Base-by-base conservation (phyloP, 2,797 vertebrate species). In the Sardinella longiceps region DNA sequence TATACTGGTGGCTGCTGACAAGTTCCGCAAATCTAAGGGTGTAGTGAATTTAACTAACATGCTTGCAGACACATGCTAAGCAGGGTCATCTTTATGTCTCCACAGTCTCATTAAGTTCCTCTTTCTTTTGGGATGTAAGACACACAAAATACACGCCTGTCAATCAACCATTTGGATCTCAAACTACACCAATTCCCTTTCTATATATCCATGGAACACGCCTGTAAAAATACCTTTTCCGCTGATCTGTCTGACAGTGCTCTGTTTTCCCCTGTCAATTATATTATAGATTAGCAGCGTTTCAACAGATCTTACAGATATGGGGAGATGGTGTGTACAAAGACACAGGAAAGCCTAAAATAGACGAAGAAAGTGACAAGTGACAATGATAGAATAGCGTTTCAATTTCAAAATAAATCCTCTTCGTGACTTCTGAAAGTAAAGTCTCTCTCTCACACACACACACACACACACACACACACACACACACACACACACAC, bases 1-100 rank as follows among this genome's bases (percentile, higher is more conserved):
- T 39, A 82, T 56, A 56, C 51, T 90, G 91, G 91, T 93, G 92
- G 93, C 87, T 87, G 91, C 81, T 86, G 87, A 88, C 25, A 15
- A 87, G 88, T 92, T 94, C 91, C 81, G 86, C 91, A 92, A 91
- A 80, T 53, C 46, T 51, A 51, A 33, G 46, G 74, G 48, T 58
- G n/a, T 14, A 81, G 83, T 87, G 87, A 0, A 58, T 85, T 90
- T 89, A 86, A 48, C 85, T 89, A 86, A 48, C 85, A 84, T 39
- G 84, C 89, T 87, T 77, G 81, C 87, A 88, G 63, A 84, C 85
- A 85, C 60, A 82, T n/a, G 81, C 81, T 83, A 48, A 86, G 56
- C 46, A 85, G 70, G 87, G 37, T 77, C 70, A 77, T 77, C 37
- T 43, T 39, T 20, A 3, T 43, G 70, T 77, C 70, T 77, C 39